phyloP scores from a whole-genome alignment of 2,888 invertebrate species.

The Eilema sororculum region DNA sequence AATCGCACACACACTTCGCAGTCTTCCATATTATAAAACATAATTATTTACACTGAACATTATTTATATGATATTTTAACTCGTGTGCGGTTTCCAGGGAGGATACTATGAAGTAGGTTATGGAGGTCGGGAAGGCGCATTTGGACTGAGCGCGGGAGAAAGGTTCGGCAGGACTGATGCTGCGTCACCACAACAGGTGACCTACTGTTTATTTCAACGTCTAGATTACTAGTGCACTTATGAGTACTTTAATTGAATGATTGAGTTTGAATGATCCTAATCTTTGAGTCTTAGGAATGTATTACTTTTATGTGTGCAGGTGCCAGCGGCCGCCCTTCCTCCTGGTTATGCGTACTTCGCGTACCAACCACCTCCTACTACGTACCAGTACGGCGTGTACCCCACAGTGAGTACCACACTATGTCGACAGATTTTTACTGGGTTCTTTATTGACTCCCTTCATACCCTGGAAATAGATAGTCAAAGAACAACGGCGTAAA shows the following conservation, averaged over 20 bases:
- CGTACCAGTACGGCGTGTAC: constrained; percentile 92
- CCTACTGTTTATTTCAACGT: not conserved
- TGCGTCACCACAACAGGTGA: constrained; percentile 82
- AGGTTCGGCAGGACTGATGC: constrained; percentile 81
- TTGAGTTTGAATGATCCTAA: not conserved
- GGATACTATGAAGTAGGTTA: constrained; percentile 84
- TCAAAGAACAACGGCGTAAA: too few species aligned
- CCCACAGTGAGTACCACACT: constrained; percentile 85
- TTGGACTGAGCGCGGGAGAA: constrained; percentile 76
- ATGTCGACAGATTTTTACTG: not conserved
- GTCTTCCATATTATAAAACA: not conserved
- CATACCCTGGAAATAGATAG: too few species aligned
- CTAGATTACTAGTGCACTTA: not conserved
- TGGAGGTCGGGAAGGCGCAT: constrained; percentile 73
- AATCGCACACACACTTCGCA: not conserved
- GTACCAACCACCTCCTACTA: constrained; percentile 90
- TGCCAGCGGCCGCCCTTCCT: constrained; percentile 88
- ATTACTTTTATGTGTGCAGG: constrained; percentile 55
- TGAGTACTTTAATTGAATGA: not conserved
- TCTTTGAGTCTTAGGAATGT: not conserved
- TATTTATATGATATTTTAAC: not conserved
- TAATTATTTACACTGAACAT: not conserved
- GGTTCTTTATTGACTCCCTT: not conserved
- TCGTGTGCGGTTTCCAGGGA: constrained; percentile 58
- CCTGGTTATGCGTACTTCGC: constrained; percentile 92